These are phyloP conservation scores for Drosophila rufa DNA, from an alignment of 1,140 invertebrate species.

Conservation along the genomic window DNA sequence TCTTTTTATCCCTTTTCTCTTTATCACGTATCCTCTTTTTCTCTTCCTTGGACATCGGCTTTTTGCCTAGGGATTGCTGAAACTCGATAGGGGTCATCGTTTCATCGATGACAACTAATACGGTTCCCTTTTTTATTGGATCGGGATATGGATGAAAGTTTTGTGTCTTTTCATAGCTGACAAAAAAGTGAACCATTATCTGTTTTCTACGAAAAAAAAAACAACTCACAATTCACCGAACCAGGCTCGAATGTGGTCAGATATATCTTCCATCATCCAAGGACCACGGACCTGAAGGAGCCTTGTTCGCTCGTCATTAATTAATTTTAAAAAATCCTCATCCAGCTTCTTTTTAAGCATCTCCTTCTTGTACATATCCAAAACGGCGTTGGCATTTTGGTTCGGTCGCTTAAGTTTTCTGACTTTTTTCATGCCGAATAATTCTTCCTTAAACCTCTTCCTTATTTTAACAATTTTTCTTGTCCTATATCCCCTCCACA, in stretches of 20 bases:
- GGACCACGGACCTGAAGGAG: conserved; percentile 87
- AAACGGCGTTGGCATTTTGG: conserved; percentile 40
- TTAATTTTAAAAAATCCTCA: conserved; percentile 86
- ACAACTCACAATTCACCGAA: conserved; percentile 87
- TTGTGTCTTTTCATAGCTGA: conserved; percentile 85
- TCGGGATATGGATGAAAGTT: conserved; percentile 87
- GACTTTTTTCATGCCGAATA: conserved; percentile 84
- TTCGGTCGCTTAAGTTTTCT: conserved; percentile 64
- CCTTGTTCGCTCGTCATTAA: conserved; percentile 86
- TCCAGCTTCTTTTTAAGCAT: conserved; percentile 74
- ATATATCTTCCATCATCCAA: conserved; percentile 89
- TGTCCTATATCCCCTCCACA: conserved; percentile 85
- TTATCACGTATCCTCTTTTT: conserved; percentile 60
- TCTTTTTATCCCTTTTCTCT: conserved; percentile 67
- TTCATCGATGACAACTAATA: conserved; percentile 86
- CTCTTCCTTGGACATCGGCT: conserved; percentile 75
- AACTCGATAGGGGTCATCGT: conserved; percentile 86
- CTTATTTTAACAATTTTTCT: conserved; percentile 76
- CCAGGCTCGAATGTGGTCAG: conserved; percentile 89
- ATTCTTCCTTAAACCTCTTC: conserved; percentile 79
- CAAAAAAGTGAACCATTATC: not conserved
- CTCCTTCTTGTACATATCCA: conserved; percentile 85
- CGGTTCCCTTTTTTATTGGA: conserved; percentile 86
- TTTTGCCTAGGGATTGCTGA: conserved; percentile 70
- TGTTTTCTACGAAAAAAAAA: too few relatives aligned